Conservation (phyloP, 2,888 invertebrate genomes). For the Leptura quadrifasciata region DNA sequence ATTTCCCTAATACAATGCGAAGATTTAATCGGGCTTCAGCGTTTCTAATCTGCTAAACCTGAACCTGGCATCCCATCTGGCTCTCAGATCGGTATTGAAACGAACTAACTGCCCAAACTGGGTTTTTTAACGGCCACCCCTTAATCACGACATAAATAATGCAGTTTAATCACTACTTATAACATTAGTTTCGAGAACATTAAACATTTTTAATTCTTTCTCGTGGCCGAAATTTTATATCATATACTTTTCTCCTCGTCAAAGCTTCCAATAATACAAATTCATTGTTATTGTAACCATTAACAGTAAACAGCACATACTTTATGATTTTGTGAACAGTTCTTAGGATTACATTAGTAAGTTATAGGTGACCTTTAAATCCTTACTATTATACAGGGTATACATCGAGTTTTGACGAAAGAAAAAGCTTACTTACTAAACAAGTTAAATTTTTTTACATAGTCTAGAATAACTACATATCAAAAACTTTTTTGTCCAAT, state of each 20-base stretch:
- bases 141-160: constrained; percentile 40
- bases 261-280: constrained; percentile 6
- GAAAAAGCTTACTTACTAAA: no score
- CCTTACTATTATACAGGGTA: no score
- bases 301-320: no score
- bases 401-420: no score
- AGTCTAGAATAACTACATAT: no score
- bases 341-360: no score
- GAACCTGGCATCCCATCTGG: constrained; percentile 56
- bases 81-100: constrained; percentile 34
- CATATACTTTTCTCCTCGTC: not conserved
- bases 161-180: constrained; percentile 39
- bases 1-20: constrained; percentile 72
- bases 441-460: no score
- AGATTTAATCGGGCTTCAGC: constrained; percentile 70
- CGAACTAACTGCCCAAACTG: constrained; percentile 38
- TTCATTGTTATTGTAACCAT: not conserved
- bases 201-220: constrained; percentile 27
- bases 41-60: constrained; percentile 61
- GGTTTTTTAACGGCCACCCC: constrained; percentile 39
- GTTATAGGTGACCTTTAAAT: no score
- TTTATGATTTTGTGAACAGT: no score
- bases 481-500: no score
- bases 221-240: constrained; percentile 1
- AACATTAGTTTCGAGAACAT: constrained; percentile 33